These are phyloP conservation scores for Donacobius atricapilla DNA, from an alignment of 2,113 vertebrate species.

Conservation along the genomic window DNA sequence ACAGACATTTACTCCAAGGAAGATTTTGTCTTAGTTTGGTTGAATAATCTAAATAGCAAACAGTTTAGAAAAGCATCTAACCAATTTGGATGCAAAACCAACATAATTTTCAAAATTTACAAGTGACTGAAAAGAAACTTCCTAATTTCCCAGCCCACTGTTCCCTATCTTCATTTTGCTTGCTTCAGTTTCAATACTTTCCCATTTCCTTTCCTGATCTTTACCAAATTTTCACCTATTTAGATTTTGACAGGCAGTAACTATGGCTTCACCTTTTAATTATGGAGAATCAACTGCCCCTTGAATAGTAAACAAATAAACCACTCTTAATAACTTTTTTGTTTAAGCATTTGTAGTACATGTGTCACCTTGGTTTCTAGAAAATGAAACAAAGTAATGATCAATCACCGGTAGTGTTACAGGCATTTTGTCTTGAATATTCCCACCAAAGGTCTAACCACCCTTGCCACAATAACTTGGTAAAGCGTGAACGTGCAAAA, in stretches of 20 bases:
- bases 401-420: background rate
- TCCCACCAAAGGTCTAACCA: background rate
- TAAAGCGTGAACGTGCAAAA: background rate
- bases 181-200: background rate
- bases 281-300: background rate
- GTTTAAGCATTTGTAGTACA: background rate
- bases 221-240: background rate
- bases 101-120: background rate
- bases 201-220: background rate
- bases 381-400: background rate
- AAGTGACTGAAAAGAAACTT: background rate
- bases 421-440: background rate
- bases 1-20: constrained; percentile 37
- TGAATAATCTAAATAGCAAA: background rate
- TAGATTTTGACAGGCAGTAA: background rate
- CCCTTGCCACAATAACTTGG: background rate
- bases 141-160: background rate
- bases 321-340: background rate
- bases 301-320: background rate
- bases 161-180: background rate
- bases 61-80: constrained; percentile 29
- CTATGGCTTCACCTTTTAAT: background rate
- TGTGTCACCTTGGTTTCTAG: background rate
- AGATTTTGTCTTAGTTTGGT: constrained; percentile 11
- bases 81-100: background rate